A percentile compares a stretch with the other conserved stretches of the same genome.
These are phyloP conservation scores for Lucilia sericata DNA, from an alignment of 1,140 invertebrate species.

Conservation along the genomic window DNA sequence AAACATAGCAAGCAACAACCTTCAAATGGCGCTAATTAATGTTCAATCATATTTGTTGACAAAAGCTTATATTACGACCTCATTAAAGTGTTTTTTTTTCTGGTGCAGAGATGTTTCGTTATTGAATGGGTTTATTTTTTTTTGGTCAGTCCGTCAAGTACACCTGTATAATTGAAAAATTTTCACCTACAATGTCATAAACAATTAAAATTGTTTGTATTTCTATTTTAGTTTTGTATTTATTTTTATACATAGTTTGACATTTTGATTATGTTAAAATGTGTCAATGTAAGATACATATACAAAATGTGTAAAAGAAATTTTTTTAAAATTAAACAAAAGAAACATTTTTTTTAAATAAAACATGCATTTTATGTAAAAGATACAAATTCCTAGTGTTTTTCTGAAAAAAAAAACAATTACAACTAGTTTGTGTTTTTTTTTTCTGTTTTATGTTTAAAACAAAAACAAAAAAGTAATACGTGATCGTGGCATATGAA, in stretches of 20 bases:
- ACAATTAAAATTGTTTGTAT: slow-evolving; percentile 25
- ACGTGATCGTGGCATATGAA: background rate
- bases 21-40: slow-evolving; percentile 16
- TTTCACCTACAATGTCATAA: slow-evolving; percentile 43
- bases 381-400: background rate
- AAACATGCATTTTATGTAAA: slow-evolving; percentile 12
- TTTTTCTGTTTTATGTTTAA: background rate
- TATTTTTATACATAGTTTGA: background rate
- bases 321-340: background rate
- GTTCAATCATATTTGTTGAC: background rate
- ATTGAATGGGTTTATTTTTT: background rate
- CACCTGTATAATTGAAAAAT: slow-evolving; percentile 32
- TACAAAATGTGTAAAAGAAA: slow-evolving; percentile 1
- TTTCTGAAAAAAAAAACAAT: background rate
- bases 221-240: background rate
- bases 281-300: slow-evolving; percentile 33
- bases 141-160: background rate
- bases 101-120: background rate
- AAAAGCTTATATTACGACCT: background rate
- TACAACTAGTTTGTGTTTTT: background rate
- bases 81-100: background rate
- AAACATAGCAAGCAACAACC: background rate
- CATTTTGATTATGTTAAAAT: slow-evolving; percentile 29
- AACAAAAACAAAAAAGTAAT: background rate
- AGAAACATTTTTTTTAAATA: background rate